phyloP scores from a whole-genome alignment of 2,888 invertebrate genomes.

The Choristoneura rosaceana region DNA sequence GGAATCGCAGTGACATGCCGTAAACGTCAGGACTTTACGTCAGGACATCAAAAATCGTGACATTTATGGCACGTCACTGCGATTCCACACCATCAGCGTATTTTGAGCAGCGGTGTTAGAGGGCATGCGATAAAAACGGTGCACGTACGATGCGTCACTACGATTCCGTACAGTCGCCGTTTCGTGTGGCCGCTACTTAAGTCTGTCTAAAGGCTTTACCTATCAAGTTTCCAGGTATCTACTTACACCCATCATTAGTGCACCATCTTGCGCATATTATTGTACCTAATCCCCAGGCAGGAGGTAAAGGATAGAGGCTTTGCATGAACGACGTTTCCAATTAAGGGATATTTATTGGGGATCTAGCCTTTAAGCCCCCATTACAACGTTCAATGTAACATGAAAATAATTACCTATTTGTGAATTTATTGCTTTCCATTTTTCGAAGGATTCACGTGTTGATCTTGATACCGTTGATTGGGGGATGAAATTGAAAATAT shows the following conservation, averaged over 20 bases:
- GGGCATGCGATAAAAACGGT: too few relatives aligned
- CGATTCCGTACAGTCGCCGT: too few relatives aligned
- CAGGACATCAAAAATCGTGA: too few relatives aligned
- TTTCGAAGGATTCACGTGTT: conserved; percentile 3
- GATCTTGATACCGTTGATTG: neutral
- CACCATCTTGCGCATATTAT: conserved; percentile 23
- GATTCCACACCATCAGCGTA: too few relatives aligned
- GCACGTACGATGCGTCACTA: too few relatives aligned
- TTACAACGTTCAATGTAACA: conserved; percentile 46
- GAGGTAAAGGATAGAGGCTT: conserved; percentile 54
- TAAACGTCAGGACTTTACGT: too few relatives aligned
- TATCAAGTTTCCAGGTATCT: neutral
- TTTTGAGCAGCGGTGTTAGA: too few relatives aligned
- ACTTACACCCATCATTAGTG: conserved; percentile 19
- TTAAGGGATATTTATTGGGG: conserved; percentile 70
- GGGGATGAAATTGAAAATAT: neutral
- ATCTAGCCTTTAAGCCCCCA: conserved; percentile 53
- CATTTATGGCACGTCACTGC: too few relatives aligned
- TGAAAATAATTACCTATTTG: conserved; percentile 41
- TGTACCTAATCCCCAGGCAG: conserved; percentile 46
- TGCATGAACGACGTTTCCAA: conserved; percentile 63
- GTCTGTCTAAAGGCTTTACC: too few relatives aligned
- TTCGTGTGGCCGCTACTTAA: too few relatives aligned
- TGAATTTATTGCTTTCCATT: conserved; percentile 34
- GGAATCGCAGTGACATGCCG: too few relatives aligned